Evolutionary conservation across 2,888 invertebrate genomes (phyloP).

Genomic region (Macrostomum cliftonense): DNA sequence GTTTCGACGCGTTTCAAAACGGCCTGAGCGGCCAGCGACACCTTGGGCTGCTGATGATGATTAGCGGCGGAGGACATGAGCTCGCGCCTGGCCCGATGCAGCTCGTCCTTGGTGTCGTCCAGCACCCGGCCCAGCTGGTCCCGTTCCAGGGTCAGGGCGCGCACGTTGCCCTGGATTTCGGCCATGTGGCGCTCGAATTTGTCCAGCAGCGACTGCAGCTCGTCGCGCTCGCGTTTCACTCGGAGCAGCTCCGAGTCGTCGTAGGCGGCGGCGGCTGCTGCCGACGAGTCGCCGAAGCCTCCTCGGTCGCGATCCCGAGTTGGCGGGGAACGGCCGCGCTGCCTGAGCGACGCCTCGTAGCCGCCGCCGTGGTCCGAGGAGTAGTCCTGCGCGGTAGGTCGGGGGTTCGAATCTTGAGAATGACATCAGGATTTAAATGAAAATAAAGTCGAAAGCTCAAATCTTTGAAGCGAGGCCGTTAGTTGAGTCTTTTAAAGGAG

Average conservation of each 20-base stretch:
- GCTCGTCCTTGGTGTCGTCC: conserved; percentile 19
- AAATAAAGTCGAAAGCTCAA: no score
- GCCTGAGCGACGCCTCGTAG: no score
- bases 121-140: conserved; percentile 24
- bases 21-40: conserved; percentile 35
- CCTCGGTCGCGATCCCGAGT: background rate
- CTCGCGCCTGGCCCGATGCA: conserved; percentile 27
- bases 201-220: conserved; percentile 3
- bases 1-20: conserved; percentile 34
- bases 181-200: conserved; percentile 3
- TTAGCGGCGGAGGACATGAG: conserved; percentile 18
- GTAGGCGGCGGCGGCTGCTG: background rate
- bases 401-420: no score
- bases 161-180: conserved; percentile 36
- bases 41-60: conserved; percentile 23
- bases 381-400: no score
- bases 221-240: conserved; percentile 2
- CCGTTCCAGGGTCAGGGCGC: conserved; percentile 33
- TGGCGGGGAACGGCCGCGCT: background rate
- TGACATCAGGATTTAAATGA: no score
- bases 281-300: no score
- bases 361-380: no score
- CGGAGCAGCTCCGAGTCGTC: background rate
- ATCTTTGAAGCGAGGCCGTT: no score
- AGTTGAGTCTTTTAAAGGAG: no score